A percentile compares a stretch with the other conserved stretches of the same genome.
Evolutionary conservation across 2,113 vertebrate species (phyloP).

Genomic region (Sigmodon hispidus): DNA sequence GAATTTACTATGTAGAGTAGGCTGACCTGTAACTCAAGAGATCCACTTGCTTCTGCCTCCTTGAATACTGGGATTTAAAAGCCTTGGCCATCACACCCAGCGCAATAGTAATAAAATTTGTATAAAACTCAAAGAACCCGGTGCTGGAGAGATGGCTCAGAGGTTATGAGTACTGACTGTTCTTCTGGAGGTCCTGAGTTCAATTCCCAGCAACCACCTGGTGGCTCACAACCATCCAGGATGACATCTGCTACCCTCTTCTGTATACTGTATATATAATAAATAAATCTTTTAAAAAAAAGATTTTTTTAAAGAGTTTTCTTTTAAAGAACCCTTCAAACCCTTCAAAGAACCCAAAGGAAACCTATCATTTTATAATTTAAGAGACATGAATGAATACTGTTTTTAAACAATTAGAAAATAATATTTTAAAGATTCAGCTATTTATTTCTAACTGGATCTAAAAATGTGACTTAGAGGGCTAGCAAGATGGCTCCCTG

Average conservation of each 20-base stretch:
- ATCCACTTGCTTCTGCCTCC: not conserved
- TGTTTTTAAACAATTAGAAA: slow-evolving; percentile 18
- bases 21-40: not conserved
- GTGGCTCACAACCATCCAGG: no score
- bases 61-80: not conserved
- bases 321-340: no score
- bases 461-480: not conserved
- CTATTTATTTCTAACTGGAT: slow-evolving; percentile 1
- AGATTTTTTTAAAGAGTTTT: no score
- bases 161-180: no score
- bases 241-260: no score
- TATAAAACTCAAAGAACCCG: not conserved
- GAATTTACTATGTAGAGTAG: not conserved
- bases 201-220: no score
- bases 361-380: not conserved
- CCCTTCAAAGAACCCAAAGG: not conserved
- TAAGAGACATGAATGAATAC: not conserved
- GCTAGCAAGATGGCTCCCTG: not conserved
- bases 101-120: not conserved
- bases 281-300: no score
- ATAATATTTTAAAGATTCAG: slow-evolving; percentile 38
- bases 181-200: no score
- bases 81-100: not conserved
- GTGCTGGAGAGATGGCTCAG: no score
- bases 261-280: no score